A percentile compares a stretch with the other conserved stretches of the same genome.
Evolutionary conservation across 37 sponge, comb jelly and placozoan species (phyloP).

Genomic region (Ianthella basta): DNA sequence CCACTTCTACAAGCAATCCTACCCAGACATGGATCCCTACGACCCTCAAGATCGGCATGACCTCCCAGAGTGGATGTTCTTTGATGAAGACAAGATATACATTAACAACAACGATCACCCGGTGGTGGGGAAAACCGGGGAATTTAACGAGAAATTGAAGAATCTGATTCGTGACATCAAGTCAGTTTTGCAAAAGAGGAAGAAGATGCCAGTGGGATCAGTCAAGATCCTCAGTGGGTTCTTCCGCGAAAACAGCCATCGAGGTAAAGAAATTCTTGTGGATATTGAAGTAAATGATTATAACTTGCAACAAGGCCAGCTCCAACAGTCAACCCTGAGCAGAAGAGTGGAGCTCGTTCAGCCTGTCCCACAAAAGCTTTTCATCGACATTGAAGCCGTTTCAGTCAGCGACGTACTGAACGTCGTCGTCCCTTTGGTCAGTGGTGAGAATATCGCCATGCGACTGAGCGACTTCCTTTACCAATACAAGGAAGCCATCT

Average conservation of each 20-base stretch:
- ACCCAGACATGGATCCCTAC: slow-evolving; percentile 23
- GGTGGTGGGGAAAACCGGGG: slow-evolving; percentile 21
- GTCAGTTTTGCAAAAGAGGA: not conserved
- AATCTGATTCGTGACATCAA: slow-evolving; percentile 25
- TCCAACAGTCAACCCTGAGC: not conserved
- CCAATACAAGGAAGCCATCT: not conserved
- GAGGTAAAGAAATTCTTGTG: slow-evolving; percentile 11
- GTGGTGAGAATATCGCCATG: not conserved
- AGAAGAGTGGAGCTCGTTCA: slow-evolving; percentile 19
- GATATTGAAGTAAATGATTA: slow-evolving; percentile 24
- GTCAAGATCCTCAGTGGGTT: slow-evolving; percentile 18
- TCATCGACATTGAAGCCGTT: slow-evolving; percentile 15
- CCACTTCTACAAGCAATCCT: slow-evolving; percentile 28
- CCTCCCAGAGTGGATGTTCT: slow-evolving; percentile 27
- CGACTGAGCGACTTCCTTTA: not conserved
- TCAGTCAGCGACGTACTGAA: not conserved
- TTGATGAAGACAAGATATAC: slow-evolving; percentile 31
- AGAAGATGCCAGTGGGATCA: slow-evolving; percentile 1
- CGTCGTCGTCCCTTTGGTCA: not conserved
- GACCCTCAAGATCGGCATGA: slow-evolving; percentile 18
- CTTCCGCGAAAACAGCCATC: slow-evolving; percentile 26
- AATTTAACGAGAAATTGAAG: slow-evolving; percentile 27
- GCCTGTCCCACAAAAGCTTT: not conserved
- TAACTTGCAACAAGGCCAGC: not conserved
- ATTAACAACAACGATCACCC: slow-evolving; percentile 23